Evolutionary conservation across 2,113 vertebrate species (phyloP).

Genomic region (Vanacampus margaritifer): DNA sequence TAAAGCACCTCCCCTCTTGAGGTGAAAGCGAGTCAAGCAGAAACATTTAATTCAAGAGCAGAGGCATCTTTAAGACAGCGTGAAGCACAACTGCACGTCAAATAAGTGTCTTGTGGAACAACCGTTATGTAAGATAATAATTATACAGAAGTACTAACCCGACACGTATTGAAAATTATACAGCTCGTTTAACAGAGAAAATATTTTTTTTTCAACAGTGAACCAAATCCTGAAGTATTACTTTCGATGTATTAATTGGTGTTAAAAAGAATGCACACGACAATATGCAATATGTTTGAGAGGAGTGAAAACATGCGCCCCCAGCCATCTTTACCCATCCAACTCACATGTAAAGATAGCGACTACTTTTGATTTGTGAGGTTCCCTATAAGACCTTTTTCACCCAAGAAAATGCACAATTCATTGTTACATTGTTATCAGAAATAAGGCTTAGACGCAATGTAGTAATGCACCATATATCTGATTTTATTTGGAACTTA

Average conservation of each 20-base stretch:
- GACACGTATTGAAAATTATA: not conserved
- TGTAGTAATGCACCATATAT: fast-evolving
- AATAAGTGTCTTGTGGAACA: not conserved
- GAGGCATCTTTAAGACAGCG: conserved; percentile 2
- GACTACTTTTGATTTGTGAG: conserved; percentile 21
- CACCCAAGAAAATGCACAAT: not conserved
- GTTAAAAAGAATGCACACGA: not conserved
- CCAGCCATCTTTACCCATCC: conserved; percentile 24
- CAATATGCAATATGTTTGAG: not conserved
- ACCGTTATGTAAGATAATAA: not conserved
- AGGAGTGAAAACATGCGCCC: not conserved
- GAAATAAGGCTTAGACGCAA: not conserved
- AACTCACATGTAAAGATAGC: not conserved
- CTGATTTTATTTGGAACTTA: conserved; percentile 9
- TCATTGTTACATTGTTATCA: not conserved
- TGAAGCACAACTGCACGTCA: conserved; percentile 2
- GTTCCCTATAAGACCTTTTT: not conserved
- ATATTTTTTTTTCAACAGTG: not conserved
- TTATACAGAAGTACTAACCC: not conserved
- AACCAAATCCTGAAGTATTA: not conserved
- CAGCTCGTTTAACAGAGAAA: not conserved
- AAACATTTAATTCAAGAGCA: conserved; percentile 35
- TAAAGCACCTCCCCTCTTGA: conserved; percentile 23
- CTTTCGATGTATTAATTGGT: not conserved
- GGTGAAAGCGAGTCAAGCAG: conserved; percentile 30